Percentiles rank a stretch among this genome's conserved stretches.
phyloP scores from a whole-genome alignment of 2,113 vertebrate genomes.

The Mirza zaza region DNA sequence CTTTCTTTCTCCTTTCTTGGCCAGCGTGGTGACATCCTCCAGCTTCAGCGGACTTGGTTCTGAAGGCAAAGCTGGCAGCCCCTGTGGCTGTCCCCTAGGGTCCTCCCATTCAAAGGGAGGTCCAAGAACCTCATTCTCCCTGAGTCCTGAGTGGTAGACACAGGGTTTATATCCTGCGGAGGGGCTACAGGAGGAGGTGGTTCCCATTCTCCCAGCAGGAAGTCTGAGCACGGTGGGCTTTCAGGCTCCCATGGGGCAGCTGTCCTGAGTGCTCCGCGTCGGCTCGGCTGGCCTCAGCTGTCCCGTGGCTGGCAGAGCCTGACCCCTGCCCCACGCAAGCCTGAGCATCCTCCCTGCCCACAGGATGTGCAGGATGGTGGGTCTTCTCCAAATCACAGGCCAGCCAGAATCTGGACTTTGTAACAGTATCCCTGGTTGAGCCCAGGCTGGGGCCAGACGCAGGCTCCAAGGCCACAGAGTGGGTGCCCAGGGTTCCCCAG shows the following conservation, averaged over 20 bases:
- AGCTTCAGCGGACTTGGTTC: neutral
- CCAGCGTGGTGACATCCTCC: neutral
- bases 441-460: neutral
- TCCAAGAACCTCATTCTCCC: neutral
- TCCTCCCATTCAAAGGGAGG: neutral
- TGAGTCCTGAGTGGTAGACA: neutral
- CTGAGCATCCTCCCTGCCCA: slow-evolving; percentile 14
- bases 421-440: slow-evolving; percentile 46
- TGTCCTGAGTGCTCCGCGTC: neutral
- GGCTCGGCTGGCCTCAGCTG: neutral
- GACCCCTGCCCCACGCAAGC: neutral
- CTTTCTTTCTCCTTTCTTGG: neutral
- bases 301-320: neutral
- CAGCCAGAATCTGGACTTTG: neutral
- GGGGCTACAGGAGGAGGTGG: neutral
- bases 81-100: fast-evolving
- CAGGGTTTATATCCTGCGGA: neutral
- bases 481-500: neutral
- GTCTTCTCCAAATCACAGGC: slow-evolving; percentile 21
- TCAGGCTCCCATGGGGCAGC: fast-evolving
- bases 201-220: neutral
- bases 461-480: neutral
- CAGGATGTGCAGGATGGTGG: neutral
- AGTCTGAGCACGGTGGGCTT: neutral
- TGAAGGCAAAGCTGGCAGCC: neutral